phyloP scores from a whole-genome alignment of 2,888 invertebrate genomes.

The Rhamnusium bicolor region DNA sequence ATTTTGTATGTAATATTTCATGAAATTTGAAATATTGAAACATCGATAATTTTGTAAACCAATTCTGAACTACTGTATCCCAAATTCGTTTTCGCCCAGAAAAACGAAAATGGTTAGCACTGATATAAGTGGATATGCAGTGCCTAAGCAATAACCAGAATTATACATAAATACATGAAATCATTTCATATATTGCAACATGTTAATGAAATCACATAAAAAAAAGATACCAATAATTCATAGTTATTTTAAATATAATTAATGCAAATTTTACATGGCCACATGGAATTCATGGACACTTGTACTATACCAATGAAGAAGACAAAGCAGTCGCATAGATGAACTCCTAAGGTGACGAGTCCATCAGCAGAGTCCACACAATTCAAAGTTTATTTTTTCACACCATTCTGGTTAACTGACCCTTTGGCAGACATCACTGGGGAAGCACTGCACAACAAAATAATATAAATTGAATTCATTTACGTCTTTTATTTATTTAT shows the following conservation, averaged over 20 bases:
- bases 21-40: conserved; percentile 41
- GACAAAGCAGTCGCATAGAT: conserved; percentile 34
- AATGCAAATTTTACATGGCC: conserved; percentile 66
- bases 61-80: conserved; percentile 70
- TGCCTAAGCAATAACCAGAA: conserved; percentile 69
- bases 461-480: background rate
- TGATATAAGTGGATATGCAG: conserved; percentile 60
- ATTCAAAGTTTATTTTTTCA: conserved; percentile 65
- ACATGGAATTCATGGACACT: conserved; percentile 66
- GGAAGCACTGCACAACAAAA: conserved; percentile 46
- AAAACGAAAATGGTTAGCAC: conserved; percentile 69
- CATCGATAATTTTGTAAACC: conserved; percentile 57
- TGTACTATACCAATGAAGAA: conserved; percentile 64
- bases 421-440: conserved; percentile 58
- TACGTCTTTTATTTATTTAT: no score
- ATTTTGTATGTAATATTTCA: background rate
- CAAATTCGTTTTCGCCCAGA: conserved; percentile 69
- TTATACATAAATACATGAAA: conserved; percentile 68
- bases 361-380: conserved; percentile 62
- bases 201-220: conserved; percentile 69
- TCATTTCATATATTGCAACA: conserved; percentile 67
- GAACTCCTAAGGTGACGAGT: conserved; percentile 36
- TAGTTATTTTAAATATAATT: conserved; percentile 61
- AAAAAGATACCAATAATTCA: conserved; percentile 64
- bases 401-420: conserved; percentile 65